Evolutionary conservation across 2,888 invertebrate species (phyloP).

Genomic region (Drosophila fungiperda): DNA sequence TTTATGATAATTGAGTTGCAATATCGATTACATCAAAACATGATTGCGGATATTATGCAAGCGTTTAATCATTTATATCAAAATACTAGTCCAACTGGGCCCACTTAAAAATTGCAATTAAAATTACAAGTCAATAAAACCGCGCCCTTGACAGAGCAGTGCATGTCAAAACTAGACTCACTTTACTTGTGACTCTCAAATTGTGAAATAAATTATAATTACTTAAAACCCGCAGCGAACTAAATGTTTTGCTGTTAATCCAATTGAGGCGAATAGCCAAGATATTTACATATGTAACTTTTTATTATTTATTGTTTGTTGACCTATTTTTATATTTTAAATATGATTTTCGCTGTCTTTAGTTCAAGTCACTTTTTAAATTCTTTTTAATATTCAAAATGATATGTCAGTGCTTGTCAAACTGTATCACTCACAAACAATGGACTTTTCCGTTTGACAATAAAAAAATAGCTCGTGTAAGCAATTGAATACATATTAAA

Average conservation of each 20-base stretch:
- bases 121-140: neutral
- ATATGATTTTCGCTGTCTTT: neutral
- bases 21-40: constrained; percentile 38
- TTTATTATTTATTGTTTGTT: neutral
- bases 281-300: neutral
- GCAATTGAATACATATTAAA: neutral
- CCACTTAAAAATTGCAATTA: constrained; percentile 33
- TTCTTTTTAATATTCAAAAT: no score
- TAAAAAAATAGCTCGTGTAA: neutral
- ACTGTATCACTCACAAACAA: no score
- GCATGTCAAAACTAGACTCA: neutral
- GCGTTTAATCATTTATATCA: constrained; percentile 6
- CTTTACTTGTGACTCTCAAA: neutral
- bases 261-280: neutral
- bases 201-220: neutral
- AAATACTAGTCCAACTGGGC: neutral
- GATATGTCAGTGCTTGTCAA: no score
- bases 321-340: neutral
- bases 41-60: constrained; percentile 9
- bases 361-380: neutral
- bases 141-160: neutral
- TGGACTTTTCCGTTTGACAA: neutral
- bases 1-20: constrained; percentile 36
- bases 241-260: neutral
- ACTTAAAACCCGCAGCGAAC: neutral